These are phyloP conservation scores for Aethina tumida DNA, from an alignment of 1,140 invertebrate genomes.

Conservation along the genomic window DNA sequence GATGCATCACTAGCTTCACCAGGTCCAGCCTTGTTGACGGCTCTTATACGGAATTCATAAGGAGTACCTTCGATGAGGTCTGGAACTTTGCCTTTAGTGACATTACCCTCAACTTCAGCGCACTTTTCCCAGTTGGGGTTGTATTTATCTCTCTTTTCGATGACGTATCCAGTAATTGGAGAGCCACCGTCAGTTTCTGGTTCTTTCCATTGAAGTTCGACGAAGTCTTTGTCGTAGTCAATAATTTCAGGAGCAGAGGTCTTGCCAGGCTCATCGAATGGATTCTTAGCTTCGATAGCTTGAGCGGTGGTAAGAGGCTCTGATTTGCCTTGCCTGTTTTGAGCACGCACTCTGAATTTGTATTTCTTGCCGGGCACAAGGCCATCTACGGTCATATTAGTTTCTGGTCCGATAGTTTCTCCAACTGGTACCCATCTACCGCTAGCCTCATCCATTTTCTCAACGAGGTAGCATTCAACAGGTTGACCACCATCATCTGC, in stretches of 20 bases:
- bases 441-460: constrained; percentile 88
- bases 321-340: constrained; percentile 92
- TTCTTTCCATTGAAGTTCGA: constrained; percentile 88
- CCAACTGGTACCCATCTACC: constrained; percentile 88
- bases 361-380: constrained; percentile 87
- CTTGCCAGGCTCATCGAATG: constrained; percentile 75
- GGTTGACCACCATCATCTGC: constrained; percentile 83
- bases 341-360: constrained; percentile 90
- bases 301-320: constrained; percentile 84
- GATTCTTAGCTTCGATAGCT: constrained; percentile 95
- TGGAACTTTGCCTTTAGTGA: constrained; percentile 70
- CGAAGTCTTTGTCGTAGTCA: constrained; percentile 88
- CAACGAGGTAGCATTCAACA: constrained; percentile 84
- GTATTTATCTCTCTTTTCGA: constrained; percentile 93
- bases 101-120: constrained; percentile 73
- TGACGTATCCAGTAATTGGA: constrained; percentile 84
- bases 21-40: constrained; percentile 89
- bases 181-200: constrained; percentile 81
- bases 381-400: constrained; percentile 61
- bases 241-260: constrained; percentile 81
- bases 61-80: constrained; percentile 84
- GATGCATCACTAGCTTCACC: constrained; percentile 86
- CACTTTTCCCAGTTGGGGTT: constrained; percentile 81
- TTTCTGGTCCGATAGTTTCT: constrained; percentile 73
- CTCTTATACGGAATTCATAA: constrained; percentile 89